Conservation (phyloP, 2,113 vertebrate species). For the Corvus hawaiiensis region DNA sequence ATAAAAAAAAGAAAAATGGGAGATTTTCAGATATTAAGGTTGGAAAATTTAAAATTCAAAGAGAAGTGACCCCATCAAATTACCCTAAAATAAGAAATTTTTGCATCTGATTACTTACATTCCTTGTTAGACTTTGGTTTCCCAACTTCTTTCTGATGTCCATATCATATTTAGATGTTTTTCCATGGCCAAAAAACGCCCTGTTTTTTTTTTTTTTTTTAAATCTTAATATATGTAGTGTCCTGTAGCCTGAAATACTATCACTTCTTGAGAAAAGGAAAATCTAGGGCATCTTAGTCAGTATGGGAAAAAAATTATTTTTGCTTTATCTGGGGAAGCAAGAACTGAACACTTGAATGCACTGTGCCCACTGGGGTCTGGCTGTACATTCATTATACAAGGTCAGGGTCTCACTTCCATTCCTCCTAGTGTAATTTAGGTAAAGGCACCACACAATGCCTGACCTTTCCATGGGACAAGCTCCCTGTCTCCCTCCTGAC, state of each 20-base stretch:
- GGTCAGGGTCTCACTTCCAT: constrained; percentile 54
- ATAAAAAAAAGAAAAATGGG: neutral
- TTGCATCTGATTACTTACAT: neutral
- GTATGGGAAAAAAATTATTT: neutral
- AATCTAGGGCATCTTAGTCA: neutral
- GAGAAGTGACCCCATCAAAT: neutral
- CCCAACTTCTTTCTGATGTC: neutral
- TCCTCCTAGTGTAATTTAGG: constrained; percentile 61
- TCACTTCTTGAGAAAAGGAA: neutral
- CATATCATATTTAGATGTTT: neutral
- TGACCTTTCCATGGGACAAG: constrained; percentile 65
- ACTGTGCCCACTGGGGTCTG: neutral
- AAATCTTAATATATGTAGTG: neutral
- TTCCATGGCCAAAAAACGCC: neutral
- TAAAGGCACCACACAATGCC: constrained; percentile 42
- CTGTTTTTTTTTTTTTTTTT: neutral
- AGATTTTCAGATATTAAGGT: neutral
- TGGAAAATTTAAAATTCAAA: neutral
- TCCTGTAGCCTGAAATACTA: neutral
- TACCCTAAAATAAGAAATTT: neutral
- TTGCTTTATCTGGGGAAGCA: neutral
- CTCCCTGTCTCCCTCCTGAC: constrained; percentile 56
- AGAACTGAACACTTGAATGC: constrained; percentile 20
- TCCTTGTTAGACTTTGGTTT: neutral
- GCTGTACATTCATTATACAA: constrained; percentile 60